Base-by-base conservation (phyloP, 2,888 invertebrate genomes). In the Troides aeacus region DNA sequence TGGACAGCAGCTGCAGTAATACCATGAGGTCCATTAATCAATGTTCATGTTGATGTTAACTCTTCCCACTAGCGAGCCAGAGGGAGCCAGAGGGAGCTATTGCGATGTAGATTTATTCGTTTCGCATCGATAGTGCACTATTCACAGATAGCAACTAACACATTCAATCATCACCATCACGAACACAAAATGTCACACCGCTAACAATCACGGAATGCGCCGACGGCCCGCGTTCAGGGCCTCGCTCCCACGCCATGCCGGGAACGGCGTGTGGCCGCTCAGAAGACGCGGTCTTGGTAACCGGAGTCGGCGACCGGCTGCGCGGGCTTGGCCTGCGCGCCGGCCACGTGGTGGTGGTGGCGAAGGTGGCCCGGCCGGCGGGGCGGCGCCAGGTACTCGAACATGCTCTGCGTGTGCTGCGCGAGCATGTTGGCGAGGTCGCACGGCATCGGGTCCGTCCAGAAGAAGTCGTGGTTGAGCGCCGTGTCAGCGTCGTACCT, bases 381-480 rank as follows among this genome's bases (percentile, higher is more conserved):
- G 95, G 92, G 92, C 0, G 92, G 92, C 4, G 92, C 92, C 72
- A 98, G 90, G 86, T 97, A 99, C 84, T 99, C 99, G 84, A 99
- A 99, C 98, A 99, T 99, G 86, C 97, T 98, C 81, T 95, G 95
- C 94, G 97, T 73, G 95, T 96, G 93, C 79, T 97, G 97, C 0
- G 97, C 97, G 74, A 99, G 89, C 98, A 98, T 98, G 90, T 97
- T 97, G 66, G 95, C 96, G 53, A 98, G 92, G 82, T 97, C 97
- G 81, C 96, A 96, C 0, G 99, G 99, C 96, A 98, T 97, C 0
- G 99, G 99, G 84, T 99, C 98, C 7, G 97, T 97, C 98, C 98
- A 99, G 92, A 99, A 99, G 92, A 99, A 99, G 84, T 99, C 98
- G 83, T 99, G 99, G 90, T 99, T 98, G 1, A 99, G 86, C 0